Base-by-base conservation (phyloP, 2,888 invertebrate species). In the Oegoconia quadripuncta region DNA sequence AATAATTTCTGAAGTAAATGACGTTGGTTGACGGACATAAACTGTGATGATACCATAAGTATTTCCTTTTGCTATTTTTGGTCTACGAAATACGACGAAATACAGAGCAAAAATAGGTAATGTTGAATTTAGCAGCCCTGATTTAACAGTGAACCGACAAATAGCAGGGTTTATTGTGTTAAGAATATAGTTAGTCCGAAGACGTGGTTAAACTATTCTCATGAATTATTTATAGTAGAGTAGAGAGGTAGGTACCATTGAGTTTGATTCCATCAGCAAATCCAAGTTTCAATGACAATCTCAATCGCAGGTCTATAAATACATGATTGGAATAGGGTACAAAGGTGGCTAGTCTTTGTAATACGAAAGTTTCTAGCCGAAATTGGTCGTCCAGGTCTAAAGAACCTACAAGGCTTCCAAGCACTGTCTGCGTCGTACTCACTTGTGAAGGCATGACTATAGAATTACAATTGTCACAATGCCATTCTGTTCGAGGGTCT, bases 341-440 rank as follows among this genome's bases (percentile, higher is more conserved):
- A 28, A 84, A 71, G 12, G 59, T 62, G n/a, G 74, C 67, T 31
- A 81, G 51, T 55, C 73, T 68, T 50, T 74, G 63, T 31, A 83
- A 48, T 34, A 80, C 49, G 26, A 60, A 35, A 23, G 68, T 52
- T 45, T 84, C 76, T 48, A 91, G 78, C 34, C 80, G 65, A 15
- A 87, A 74, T 11, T 90, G 80, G 23, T 81, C 68, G 37, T 88
- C 79, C 25, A 82, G 58, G 15, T 84, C 66, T 38, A 90, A 56
- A 23, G 84, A 76, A 42, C 83, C 82, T 3, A 91, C 62, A 23
- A 90, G 76, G 38, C 90, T 88, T 26, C 89, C 89, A n/a, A 92
- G 61, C 27, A 83, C 71, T 30, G 77, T 74, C 48, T 88, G 83
- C 30, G 88, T 60, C 23, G 64, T 57, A 37, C 74, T 72, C 48